phyloP scores from a whole-genome alignment of 92 coral and sea anemone species.

The Palythoa grandis region DNA sequence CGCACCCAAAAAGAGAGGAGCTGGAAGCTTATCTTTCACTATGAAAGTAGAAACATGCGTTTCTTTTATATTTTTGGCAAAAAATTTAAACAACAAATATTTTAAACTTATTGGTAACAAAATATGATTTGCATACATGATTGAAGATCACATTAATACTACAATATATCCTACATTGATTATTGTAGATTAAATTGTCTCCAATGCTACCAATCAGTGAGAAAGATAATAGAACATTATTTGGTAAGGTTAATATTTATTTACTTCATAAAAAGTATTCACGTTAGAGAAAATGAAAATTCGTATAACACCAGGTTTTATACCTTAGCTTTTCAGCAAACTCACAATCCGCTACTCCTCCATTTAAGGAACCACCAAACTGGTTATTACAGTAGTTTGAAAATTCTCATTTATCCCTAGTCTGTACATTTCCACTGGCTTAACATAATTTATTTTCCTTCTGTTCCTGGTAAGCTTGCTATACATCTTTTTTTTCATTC shows the following conservation, averaged over 20 bases:
- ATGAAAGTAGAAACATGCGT: background rate
- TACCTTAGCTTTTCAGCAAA: slow-evolving; percentile 64
- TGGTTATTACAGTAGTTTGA: slow-evolving; percentile 17
- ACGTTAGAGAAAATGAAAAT: too few relatives aligned
- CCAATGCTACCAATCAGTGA: too few relatives aligned
- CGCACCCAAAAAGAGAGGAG: background rate
- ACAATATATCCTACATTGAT: too few relatives aligned
- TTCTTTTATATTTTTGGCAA: background rate
- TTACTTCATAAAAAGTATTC: too few relatives aligned
- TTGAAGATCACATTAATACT: background rate
- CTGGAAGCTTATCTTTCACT: background rate
- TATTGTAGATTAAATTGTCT: too few relatives aligned
- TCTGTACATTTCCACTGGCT: slow-evolving; percentile 50
- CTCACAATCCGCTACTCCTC: slow-evolving; percentile 61
- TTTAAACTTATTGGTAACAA: background rate
- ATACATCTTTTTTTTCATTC: slow-evolving; percentile 63
- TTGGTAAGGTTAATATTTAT: too few relatives aligned
- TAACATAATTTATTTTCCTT: slow-evolving; percentile 13
- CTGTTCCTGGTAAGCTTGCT: slow-evolving; percentile 23
- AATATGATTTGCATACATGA: background rate
- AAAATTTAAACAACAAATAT: too few relatives aligned
- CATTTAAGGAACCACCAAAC: slow-evolving; percentile 67
- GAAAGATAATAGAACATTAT: too few relatives aligned
- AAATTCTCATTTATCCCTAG: slow-evolving; percentile 17
- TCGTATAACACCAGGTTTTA: too few relatives aligned